Percentiles rank a stretch among this genome's conserved stretches.
These are phyloP conservation scores for Mamestra brassicae DNA, from an alignment of 2,888 invertebrate species.

Conservation along the genomic window DNA sequence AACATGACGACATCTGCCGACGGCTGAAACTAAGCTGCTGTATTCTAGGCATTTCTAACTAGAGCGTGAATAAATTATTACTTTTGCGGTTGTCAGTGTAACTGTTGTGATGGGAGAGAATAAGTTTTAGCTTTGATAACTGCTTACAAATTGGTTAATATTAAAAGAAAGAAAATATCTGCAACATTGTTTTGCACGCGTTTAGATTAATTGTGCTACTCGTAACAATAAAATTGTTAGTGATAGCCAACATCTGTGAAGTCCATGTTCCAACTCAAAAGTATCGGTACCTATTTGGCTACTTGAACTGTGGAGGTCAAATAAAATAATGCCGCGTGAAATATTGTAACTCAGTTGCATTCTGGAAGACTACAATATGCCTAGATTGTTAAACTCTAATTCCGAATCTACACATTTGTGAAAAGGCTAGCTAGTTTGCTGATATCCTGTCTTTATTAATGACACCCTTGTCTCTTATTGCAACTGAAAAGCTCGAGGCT, in stretches of 20 bases:
- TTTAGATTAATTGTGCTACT: too few relatives aligned
- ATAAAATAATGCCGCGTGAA: neutral
- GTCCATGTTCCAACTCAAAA: too few relatives aligned
- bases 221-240: too few relatives aligned
- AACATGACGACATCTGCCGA: slow-evolving; percentile 67
- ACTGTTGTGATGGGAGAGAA: neutral
- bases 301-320: too few relatives aligned
- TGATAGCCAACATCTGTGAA: too few relatives aligned
- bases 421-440: neutral
- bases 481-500: neutral
- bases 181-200: too few relatives aligned
- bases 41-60: slow-evolving; percentile 35
- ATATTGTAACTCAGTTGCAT: neutral
- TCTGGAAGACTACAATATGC: neutral
- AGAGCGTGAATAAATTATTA: slow-evolving; percentile 24
- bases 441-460: neutral
- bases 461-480: neutral
- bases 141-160: too few relatives aligned
- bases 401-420: neutral
- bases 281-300: too few relatives aligned
- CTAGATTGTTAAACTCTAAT: neutral
- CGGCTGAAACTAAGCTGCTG: slow-evolving; percentile 38
- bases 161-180: neutral
- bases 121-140: neutral
- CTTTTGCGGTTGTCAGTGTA: neutral